Conservation (phyloP, 1,140 invertebrate genomes). For the Heliconius himera region DNA sequence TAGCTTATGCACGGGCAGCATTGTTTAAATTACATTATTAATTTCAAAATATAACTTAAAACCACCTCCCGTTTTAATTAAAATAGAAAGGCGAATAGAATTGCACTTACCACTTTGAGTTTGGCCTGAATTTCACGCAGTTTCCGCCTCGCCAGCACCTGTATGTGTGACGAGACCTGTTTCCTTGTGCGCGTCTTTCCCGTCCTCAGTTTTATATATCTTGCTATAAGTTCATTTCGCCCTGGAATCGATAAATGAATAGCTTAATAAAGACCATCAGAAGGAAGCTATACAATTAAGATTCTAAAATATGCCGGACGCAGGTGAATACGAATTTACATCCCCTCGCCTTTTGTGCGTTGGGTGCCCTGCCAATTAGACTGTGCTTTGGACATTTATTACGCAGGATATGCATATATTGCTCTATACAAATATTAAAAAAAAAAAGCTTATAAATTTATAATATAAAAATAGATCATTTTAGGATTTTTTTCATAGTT, state of each 20-base stretch:
- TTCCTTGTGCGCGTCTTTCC: constrained; percentile 99
- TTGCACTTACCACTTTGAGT: constrained; percentile 94
- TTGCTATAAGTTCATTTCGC: constrained; percentile 99
- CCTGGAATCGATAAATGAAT: constrained; percentile 86
- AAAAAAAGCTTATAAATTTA: background rate
- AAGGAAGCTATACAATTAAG: constrained; percentile 11
- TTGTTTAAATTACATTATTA: background rate
- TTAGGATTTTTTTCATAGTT: too few relatives aligned
- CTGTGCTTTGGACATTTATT: constrained; percentile 11
- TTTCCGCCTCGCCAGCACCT: constrained; percentile 98
- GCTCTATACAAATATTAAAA: background rate
- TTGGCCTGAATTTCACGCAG: constrained; percentile 98
- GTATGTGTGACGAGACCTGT: constrained; percentile 99
- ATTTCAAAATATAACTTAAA: background rate
- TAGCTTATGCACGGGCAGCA: background rate
- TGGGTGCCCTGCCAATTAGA: constrained; percentile 14
- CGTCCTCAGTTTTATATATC: constrained; percentile 99
- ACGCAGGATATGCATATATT: constrained; percentile 5
- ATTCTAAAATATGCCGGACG: constrained; percentile 14
- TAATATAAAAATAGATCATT: too few relatives aligned
- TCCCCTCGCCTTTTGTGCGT: constrained; percentile 3
- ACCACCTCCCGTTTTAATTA: constrained; percentile 31
- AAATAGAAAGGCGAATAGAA: constrained; percentile 30
- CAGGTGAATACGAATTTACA: constrained; percentile 6
- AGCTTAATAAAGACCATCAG: constrained; percentile 13